Evolutionary conservation across 2,113 vertebrate genomes (phyloP).

Genomic region (Cynocephalus volans): DNA sequence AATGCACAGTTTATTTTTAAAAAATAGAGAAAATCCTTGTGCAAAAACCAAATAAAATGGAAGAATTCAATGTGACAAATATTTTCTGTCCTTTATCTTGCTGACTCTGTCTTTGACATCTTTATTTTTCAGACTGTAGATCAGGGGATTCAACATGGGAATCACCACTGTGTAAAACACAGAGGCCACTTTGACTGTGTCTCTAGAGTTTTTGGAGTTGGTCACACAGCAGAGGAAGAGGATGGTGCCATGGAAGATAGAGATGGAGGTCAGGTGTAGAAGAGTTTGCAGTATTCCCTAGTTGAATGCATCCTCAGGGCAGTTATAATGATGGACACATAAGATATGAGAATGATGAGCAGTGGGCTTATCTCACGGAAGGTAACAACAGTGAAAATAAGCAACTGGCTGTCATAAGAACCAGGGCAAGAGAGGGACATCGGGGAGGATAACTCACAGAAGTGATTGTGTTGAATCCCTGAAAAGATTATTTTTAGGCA

Average conservation of each 20-base stretch:
- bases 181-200: constrained; percentile 68
- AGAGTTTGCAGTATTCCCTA: constrained; percentile 43
- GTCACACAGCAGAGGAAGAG: constrained; percentile 78
- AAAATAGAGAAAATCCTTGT: not conserved
- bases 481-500: constrained; percentile 61
- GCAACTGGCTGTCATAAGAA: constrained; percentile 41
- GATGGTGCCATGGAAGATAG: constrained; percentile 77
- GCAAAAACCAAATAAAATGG: not conserved
- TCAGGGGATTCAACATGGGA: constrained; percentile 42
- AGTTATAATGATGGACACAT: constrained; percentile 61
- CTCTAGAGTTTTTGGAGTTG: constrained; percentile 69
- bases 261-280: constrained; percentile 77
- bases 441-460: constrained; percentile 80
- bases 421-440: constrained; percentile 80
- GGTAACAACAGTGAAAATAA: constrained; percentile 70
- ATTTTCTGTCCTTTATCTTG: not conserved
- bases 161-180: constrained; percentile 79
- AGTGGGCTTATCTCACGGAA: constrained; percentile 74
- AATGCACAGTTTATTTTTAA: not conserved
- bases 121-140: constrained; percentile 65
- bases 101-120: constrained; percentile 33
- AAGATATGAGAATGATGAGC: constrained; percentile 73
- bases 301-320: constrained; percentile 67
- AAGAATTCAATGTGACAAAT: not conserved
- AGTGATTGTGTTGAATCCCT: constrained; percentile 68